These are phyloP conservation scores for Arnoldichthys spilopterus DNA, from an alignment of 2,797 vertebrate species.

Conservation along the genomic window DNA sequence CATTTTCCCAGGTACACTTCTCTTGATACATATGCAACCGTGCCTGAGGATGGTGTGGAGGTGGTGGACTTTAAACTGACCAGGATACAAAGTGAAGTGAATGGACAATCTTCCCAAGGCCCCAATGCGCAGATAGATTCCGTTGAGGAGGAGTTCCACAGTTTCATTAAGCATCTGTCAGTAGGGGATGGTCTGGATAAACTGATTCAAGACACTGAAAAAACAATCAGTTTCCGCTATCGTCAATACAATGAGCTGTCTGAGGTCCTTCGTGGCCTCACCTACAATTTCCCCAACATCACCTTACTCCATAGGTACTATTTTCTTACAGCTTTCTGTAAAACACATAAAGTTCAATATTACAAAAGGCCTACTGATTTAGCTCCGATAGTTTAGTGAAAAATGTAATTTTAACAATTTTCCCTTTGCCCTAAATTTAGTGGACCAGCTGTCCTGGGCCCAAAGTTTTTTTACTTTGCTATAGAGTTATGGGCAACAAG, in stretches of 20 bases:
- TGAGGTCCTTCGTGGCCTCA: slow-evolving; percentile 84
- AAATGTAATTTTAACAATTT: neutral
- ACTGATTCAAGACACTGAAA: slow-evolving; percentile 79
- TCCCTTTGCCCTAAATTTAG: neutral
- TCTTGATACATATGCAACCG: slow-evolving; percentile 80
- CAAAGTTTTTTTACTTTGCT: neutral
- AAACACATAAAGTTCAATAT: neutral
- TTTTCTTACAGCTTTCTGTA: neutral
- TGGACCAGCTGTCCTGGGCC: neutral
- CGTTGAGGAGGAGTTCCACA: slow-evolving; percentile 83
- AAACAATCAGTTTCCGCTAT: slow-evolving; percentile 86
- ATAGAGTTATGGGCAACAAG: too few species aligned
- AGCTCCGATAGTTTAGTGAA: too few species aligned
- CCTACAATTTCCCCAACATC: slow-evolving; percentile 91
- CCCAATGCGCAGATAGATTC: slow-evolving; percentile 74
- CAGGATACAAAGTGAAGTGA: slow-evolving; percentile 65
- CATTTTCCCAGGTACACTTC: slow-evolving; percentile 81
- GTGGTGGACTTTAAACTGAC: slow-evolving; percentile 90
- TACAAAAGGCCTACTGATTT: neutral
- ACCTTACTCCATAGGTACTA: slow-evolving; percentile 82
- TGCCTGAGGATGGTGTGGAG: slow-evolving; percentile 77
- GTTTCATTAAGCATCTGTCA: slow-evolving; percentile 90
- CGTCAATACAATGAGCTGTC: slow-evolving; percentile 86
- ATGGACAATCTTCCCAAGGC: slow-evolving; percentile 64
- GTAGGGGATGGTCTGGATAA: slow-evolving; percentile 85